Percentiles rank a stretch among this genome's conserved stretches.
phyloP scores from a whole-genome alignment of 1,140 invertebrate genomes.

The Tetramorium alpestre region DNA sequence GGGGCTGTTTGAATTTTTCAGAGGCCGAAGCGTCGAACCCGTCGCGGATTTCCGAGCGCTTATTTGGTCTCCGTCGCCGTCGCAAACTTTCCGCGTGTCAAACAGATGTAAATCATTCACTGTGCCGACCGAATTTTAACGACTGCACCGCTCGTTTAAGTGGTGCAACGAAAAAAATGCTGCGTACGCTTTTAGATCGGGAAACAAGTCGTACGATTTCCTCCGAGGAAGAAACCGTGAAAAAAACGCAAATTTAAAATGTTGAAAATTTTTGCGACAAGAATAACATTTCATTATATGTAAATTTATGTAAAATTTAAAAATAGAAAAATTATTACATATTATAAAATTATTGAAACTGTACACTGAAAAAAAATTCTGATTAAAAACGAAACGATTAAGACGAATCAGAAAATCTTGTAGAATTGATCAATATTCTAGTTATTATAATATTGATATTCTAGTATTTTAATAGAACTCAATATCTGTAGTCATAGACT shows the following conservation, averaged over 20 bases:
- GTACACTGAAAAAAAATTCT: neutral
- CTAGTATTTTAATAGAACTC: too few species aligned
- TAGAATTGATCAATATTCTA: too few species aligned
- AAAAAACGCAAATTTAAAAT: neutral
- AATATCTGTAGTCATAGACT: too few species aligned
- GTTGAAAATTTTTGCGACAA: neutral
- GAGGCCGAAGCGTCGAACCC: slow-evolving; percentile 43
- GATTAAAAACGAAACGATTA: too few species aligned
- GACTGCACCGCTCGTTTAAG: slow-evolving; percentile 33
- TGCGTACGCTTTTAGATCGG: slow-evolving; percentile 26
- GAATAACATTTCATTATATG: neutral
- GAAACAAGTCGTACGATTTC: neutral
- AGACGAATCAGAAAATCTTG: too few species aligned
- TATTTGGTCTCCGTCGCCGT: slow-evolving; percentile 59
- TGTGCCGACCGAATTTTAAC: slow-evolving; percentile 59
- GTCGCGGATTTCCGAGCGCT: slow-evolving; percentile 51
- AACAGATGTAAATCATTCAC: slow-evolving; percentile 63
- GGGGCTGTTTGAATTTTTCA: slow-evolving; percentile 57
- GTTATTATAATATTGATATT: too few species aligned
- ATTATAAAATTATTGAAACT: neutral
- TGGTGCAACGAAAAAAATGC: neutral
- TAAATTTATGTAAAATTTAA: neutral
- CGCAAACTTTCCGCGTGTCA: slow-evolving; percentile 64
- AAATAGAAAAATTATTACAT: neutral
- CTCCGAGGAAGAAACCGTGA: neutral